Evolutionary conservation across 1,140 invertebrate species (phyloP).

Genomic region (Hycleus phaleratus): DNA sequence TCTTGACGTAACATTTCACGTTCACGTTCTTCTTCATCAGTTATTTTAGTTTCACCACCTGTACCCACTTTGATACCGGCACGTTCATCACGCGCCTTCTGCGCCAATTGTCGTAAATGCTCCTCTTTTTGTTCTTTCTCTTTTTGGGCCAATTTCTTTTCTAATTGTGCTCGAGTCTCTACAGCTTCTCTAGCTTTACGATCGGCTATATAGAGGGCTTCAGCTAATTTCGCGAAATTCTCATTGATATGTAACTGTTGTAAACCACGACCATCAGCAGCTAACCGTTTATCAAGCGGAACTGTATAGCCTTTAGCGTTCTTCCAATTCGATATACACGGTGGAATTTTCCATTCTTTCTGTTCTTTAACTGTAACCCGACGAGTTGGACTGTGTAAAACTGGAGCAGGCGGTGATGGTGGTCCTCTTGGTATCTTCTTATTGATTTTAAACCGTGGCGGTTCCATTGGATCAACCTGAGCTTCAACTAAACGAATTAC

Average conservation of each 20-base stretch:
- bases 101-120: conserved; percentile 83
- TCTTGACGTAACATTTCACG: conserved; percentile 85
- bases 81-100: conserved; percentile 90
- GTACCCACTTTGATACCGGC: conserved; percentile 64
- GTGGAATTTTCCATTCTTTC: conserved; percentile 99
- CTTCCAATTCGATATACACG: conserved; percentile 99
- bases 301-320: conserved; percentile 99
- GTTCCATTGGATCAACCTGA: conserved; percentile 97
- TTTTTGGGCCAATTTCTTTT: conserved; percentile 94
- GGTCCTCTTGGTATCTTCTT: conserved; percentile 95
- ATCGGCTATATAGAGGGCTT: conserved; percentile 96
- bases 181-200: conserved; percentile 95
- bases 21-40: conserved; percentile 68
- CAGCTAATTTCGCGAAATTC: conserved; percentile 97
- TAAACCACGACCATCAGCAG: conserved; percentile 93
- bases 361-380: conserved; percentile 98
- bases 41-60: conserved; percentile 32
- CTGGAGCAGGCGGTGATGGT: conserved; percentile 92
- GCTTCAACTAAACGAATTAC: conserved; percentile 95
- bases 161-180: conserved; percentile 90
- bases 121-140: conserved; percentile 99
- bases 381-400: conserved; percentile 95
- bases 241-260: conserved; percentile 98
- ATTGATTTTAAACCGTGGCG: conserved; percentile 94
- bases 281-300: conserved; percentile 94